phyloP scores from a whole-genome alignment of 2,113 vertebrate genomes.

The Psephotus haematonotus region DNA sequence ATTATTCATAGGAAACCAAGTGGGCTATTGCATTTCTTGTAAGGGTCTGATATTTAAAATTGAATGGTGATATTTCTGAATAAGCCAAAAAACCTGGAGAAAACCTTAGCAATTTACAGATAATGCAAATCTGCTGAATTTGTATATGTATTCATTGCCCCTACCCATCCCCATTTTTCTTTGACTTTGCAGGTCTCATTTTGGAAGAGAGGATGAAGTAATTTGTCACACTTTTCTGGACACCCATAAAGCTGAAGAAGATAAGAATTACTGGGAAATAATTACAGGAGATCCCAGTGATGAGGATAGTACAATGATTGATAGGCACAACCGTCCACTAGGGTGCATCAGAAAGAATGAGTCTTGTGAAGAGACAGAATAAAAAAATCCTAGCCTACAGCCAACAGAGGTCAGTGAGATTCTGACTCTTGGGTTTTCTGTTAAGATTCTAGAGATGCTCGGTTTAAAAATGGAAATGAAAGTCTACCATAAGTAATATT shows the following conservation, averaged over 20 bases:
- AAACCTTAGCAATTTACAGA: background rate
- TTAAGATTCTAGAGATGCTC: background rate
- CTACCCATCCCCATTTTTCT: background rate
- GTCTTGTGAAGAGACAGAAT: background rate
- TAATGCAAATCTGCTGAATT: background rate
- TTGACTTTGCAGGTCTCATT: conserved; percentile 79
- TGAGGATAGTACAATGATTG: conserved; percentile 41
- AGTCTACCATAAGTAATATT: background rate
- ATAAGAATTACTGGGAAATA: conserved; percentile 88
- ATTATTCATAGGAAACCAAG: background rate
- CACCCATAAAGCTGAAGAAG: conserved; percentile 82
- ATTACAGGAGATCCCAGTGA: conserved; percentile 77
- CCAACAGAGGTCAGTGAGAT: background rate
- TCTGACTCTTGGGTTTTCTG: background rate
- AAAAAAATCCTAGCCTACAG: background rate
- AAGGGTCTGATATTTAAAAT: background rate
- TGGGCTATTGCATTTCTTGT: background rate
- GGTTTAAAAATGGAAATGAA: background rate
- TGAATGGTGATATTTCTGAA: background rate
- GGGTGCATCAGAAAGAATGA: background rate
- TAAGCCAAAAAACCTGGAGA: background rate
- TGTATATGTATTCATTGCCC: background rate
- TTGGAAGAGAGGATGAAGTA: conserved; percentile 88
- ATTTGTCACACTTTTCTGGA: conserved; percentile 87
- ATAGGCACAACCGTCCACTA: background rate